Evolutionary conservation across 2,113 vertebrate genomes (phyloP).

Genomic region (Macaca fascicularis): T2T-MFA8v1.1 NC_088387.1:16242501-16243000

Average conservation of each 20-base stretch:
- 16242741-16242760: background rate
- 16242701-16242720: too few relatives aligned
- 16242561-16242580: too few relatives aligned
- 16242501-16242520: too few relatives aligned
- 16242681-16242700: too few relatives aligned
- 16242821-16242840: background rate
- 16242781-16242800: background rate
- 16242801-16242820: background rate
- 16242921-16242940: background rate
- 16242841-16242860: background rate
- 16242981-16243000: background rate
- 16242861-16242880: background rate
- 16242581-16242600: too few relatives aligned
- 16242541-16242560: too few relatives aligned
- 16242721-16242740: background rate
- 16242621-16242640: too few relatives aligned
- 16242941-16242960: background rate
- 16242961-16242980: background rate
- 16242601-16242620: too few relatives aligned
- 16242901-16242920: background rate
- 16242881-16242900: background rate
- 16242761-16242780: background rate
- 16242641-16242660: too few relatives aligned
- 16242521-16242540: too few relatives aligned
- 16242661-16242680: too few relatives aligned